Base-by-base conservation (phyloP, 2,797 vertebrate genomes). In the Clarias laeviceps region DNA sequence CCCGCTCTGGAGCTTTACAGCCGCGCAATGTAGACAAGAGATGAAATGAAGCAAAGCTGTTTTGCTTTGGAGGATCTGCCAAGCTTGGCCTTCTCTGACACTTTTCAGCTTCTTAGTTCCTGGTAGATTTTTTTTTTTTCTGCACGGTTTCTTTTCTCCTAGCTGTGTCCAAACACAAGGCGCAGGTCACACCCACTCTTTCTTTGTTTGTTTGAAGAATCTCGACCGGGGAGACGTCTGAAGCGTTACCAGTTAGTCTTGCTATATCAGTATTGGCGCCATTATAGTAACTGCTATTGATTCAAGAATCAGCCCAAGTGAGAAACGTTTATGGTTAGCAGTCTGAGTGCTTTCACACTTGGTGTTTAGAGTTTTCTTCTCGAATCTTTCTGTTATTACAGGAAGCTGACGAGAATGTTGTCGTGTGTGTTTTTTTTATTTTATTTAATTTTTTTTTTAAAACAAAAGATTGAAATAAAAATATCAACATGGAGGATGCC, bases 101-200 rank as follows among this genome's bases (percentile, higher is more conserved):
- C 50, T 73, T 69, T 74, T 85, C 17, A 84, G 62, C 57, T 84
- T 80, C 79, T 37, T 59, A 61, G 73, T 80, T 27, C 68, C 77
- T 80, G 37, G 79, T 77, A 68, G 5, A 70, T 15, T 80, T 64
- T 37, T 45, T 11, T 45, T 11, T 9, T 9, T 1, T 40, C 83
- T 84, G 50, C 34, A 82, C 22, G 0, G 29, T 34, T n/a, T 32
- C 20, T 56, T 59, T 78, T 70, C 32, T 32, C 11, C 4, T 77
- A 45, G 69, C 32, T 11, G n/a, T 29, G 50, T 37, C 72, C 3
- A 37, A n/a, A 15, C 29, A 61, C 29, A 22, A 24, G 3, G 22
- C 54, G 34, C 29, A 17, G 18, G 64, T 22, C 74, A 56, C 57
- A 24, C 37, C 27, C 11, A 74, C 64, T 68, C 7, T 62, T 17